Conservation (phyloP, 1,140 invertebrate species). For the Thereuonema tuberculata region DNA sequence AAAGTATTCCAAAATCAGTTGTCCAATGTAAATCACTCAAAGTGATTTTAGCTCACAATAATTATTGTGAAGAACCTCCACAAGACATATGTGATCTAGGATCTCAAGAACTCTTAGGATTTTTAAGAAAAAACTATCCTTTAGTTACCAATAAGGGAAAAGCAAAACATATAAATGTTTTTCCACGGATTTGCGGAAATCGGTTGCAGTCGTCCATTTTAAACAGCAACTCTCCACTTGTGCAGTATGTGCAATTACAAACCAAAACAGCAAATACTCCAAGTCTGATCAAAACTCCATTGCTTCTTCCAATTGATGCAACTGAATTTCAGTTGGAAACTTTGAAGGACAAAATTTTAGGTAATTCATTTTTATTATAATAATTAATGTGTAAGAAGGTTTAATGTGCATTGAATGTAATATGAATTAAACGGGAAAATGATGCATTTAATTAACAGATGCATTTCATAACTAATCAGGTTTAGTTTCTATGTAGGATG, state of each 20-base stretch:
- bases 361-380: no score
- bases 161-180: constrained; percentile 21
- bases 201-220: constrained; percentile 24
- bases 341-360: constrained; percentile 29
- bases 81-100: constrained; percentile 29
- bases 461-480: no score
- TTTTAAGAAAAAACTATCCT: constrained; percentile 23
- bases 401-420: no score
- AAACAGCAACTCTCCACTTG: constrained; percentile 30
- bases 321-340: constrained; percentile 24
- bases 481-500: no score
- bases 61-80: constrained; percentile 26
- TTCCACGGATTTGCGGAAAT: constrained; percentile 27
- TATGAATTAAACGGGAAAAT: neutral
- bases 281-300: constrained; percentile 29
- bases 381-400: no score
- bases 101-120: constrained; percentile 25
- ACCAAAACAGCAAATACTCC: constrained; percentile 31
- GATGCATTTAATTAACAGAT: no score
- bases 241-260: constrained; percentile 32
- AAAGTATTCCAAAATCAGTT: constrained; percentile 25
- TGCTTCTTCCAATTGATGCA: constrained; percentile 27
- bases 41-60: constrained; percentile 26
- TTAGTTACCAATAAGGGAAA: neutral
- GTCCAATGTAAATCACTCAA: constrained; percentile 22